These are phyloP conservation scores for Sinodicranocentrus sp. DNA, from an alignment of 2,888 invertebrate genomes.

Conservation along the genomic window DNA sequence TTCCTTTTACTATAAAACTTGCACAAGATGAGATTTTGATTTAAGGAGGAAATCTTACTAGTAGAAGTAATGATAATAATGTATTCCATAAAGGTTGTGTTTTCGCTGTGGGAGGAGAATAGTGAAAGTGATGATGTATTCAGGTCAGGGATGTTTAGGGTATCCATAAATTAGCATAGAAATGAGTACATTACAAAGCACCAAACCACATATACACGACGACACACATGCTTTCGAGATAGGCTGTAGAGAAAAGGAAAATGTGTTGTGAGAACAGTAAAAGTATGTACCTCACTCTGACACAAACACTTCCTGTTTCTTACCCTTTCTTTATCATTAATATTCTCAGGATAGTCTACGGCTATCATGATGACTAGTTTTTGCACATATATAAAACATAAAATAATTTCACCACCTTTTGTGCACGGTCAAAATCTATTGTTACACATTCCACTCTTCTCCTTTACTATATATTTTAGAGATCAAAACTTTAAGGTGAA, in stretches of 20 bases:
- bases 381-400: not conserved
- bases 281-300: not conserved
- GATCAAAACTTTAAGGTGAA: too few relatives aligned
- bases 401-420: slow-evolving; percentile 6
- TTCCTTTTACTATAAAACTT: too few relatives aligned
- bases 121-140: slow-evolving; percentile 47
- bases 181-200: slow-evolving; percentile 69
- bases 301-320: not conserved
- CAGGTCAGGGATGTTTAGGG: slow-evolving; percentile 60
- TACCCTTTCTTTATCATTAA: not conserved
- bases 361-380: slow-evolving; percentile 11
- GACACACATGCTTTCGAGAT: not conserved
- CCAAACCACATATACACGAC: slow-evolving; percentile 2
- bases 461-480: too few relatives aligned
- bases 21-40: too few relatives aligned
- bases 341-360: not conserved
- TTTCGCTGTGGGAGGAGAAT: not conserved
- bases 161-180: slow-evolving; percentile 73
- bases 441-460: too few relatives aligned
- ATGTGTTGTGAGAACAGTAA: not conserved
- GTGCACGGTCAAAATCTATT: too few relatives aligned
- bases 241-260: not conserved
- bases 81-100: too few relatives aligned
- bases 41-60: too few relatives aligned
- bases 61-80: too few relatives aligned